Conservation (phyloP, 2,113 vertebrate species). For the Neolamprologus kungweensis region DNA sequence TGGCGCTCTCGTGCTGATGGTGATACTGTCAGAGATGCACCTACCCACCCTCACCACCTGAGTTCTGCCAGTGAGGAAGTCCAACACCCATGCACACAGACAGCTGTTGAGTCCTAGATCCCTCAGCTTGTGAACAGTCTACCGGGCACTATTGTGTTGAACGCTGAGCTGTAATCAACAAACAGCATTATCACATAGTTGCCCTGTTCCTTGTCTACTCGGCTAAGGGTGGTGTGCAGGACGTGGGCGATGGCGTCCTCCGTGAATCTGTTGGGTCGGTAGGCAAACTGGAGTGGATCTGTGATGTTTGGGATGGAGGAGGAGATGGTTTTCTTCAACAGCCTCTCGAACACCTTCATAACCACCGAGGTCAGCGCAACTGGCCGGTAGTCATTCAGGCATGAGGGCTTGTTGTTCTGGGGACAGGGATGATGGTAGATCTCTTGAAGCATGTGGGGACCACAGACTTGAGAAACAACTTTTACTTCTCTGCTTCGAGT, state of each 20-base stretch:
- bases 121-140: neutral
- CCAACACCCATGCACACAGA: neutral
- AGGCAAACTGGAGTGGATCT: neutral
- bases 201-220: no score
- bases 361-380: neutral
- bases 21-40: rapidly evolving
- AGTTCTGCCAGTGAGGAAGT: neutral
- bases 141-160: no score
- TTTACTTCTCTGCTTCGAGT: neutral
- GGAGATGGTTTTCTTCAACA: neutral
- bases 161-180: no score
- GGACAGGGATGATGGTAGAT: neutral
- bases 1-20: rapidly evolving
- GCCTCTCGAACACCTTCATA: no score
- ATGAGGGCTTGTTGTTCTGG: neutral
- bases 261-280: neutral
- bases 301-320: neutral
- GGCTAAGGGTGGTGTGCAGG: no score
- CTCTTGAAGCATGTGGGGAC: neutral
- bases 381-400: neutral
- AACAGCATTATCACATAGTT: no score
- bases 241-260: rapidly evolving
- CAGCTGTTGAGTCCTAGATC: rapidly evolving
- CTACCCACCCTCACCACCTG: neutral
- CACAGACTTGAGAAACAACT: neutral